Base-by-base conservation (phyloP, 2,113 vertebrate species). In the Scomber scombrus region DNA sequence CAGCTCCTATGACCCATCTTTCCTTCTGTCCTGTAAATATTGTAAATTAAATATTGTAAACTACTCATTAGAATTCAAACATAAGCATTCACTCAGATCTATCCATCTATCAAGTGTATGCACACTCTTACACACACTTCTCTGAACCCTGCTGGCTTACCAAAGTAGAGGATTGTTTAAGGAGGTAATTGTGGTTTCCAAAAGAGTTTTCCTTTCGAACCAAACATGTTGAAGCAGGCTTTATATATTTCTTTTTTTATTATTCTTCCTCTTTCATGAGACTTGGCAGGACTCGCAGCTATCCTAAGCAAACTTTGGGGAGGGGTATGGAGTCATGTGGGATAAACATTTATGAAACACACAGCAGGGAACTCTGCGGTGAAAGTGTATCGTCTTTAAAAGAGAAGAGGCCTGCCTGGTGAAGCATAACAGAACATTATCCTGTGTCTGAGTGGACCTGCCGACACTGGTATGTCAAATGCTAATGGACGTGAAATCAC, bases 311-410 rank as follows among this genome's bases (percentile, higher is more conserved):
- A 90, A 88, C 77, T 49, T 70, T 85, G 69, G 47, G 80, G 73
- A 79, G 63, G 78, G 80, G 84, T 73, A 66, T 12, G 60, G 76
- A 89, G 81, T 90, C 70, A 62, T 84, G 78, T 86, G 85, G 85
- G 67, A 92, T 85, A 91, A 92, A 92, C 84, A 85, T 92, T 91
- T 88, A 87, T 87, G 68, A 92, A 91, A 86, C 62, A 18, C 85
- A 56, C 90, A 85, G 80, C 56, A 15, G 85, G 85, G 65, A 82
- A 70, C 77, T 76, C 63, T 75, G 78, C 52, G 82, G 75, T 84
- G 63, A 85, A 81, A 85, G 74, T 86, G 86, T 85, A 85, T 87
- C 71, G 4, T 85, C 81, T 93, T 91, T 82, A 88, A 92, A 87
- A 74, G 74, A 68, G 71, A 77, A n/a, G 85, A 86, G 78, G 79